Evolutionary conservation across 1,140 invertebrate species (phyloP).

Genomic region (Nixonia krombeini): DNA sequence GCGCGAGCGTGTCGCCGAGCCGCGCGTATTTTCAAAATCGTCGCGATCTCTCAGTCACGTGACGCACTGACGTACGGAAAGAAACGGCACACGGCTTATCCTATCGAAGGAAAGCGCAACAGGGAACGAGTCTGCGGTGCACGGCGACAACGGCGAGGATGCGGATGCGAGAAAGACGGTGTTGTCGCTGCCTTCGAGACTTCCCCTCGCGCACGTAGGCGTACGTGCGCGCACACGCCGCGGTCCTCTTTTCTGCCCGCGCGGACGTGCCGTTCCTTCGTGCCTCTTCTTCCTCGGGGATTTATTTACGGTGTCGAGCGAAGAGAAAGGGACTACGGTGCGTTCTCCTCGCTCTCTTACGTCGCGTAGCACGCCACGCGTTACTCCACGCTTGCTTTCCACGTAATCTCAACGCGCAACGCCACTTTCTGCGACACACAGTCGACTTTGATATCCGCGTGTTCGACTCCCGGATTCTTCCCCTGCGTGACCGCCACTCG

Average conservation of each 20-base stretch:
- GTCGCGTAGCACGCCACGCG: neutral
- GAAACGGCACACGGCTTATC: too few relatives aligned
- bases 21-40: constrained; percentile 41
- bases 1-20: constrained; percentile 19
- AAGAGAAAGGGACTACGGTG: constrained; percentile 15
- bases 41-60: constrained; percentile 12
- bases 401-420: neutral
- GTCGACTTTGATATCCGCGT: neutral
- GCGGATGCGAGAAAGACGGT: too few relatives aligned
- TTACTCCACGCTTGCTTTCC: too few relatives aligned
- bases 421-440: neutral
- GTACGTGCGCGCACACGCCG: constrained; percentile 3
- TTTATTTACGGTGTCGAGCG: constrained; percentile 19
- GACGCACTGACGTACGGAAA: constrained; percentile 13
- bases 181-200: neutral
- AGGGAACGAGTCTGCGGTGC: too few relatives aligned
- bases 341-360: constrained; percentile 10
- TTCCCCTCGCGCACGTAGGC: constrained; percentile 6
- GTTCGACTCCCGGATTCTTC: constrained; percentile 22
- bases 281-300: constrained; percentile 3
- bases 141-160: too few relatives aligned
- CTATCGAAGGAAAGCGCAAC: too few relatives aligned
- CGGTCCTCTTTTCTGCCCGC: constrained; percentile 7
- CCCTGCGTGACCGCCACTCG: constrained; percentile 57
- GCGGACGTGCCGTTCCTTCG: neutral